phyloP scores from a whole-genome alignment of 2,113 vertebrate genomes.

The Orthonyx spaldingii region DNA sequence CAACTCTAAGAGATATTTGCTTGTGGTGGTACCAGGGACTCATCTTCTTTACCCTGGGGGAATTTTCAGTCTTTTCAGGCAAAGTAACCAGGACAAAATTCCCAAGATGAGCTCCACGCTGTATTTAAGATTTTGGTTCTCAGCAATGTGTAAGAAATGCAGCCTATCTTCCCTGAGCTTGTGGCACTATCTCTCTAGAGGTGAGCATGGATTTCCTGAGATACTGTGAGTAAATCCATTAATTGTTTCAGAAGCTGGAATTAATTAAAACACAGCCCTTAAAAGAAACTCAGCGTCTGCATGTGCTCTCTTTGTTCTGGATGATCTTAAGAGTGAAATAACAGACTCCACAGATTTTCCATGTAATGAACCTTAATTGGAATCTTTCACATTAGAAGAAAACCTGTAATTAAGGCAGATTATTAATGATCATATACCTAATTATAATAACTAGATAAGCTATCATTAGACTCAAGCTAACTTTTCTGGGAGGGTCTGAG shows the following conservation, averaged over 20 bases:
- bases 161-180: not conserved
- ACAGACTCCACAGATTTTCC: not conserved
- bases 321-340: slow-evolving; percentile 18
- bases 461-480: not conserved
- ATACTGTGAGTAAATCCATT: slow-evolving; percentile 1
- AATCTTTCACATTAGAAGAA: not conserved
- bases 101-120: not conserved
- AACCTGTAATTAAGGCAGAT: slow-evolving; percentile 26
- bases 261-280: slow-evolving; percentile 38
- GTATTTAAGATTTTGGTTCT: not conserved
- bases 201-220: not conserved
- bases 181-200: not conserved
- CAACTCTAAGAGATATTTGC: not conserved
- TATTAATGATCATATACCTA: slow-evolving; percentile 1
- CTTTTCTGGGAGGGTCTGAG: not conserved
- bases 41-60: not conserved
- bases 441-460: slow-evolving; percentile 23
- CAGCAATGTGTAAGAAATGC: not conserved
- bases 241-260: slow-evolving; percentile 12
- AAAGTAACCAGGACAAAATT: not conserved
- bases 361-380: slow-evolving; percentile 28
- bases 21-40: not conserved
- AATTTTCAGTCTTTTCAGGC: not conserved
- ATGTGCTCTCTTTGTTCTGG: not conserved
- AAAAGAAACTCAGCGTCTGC: not conserved